A percentile compares a stretch with the other conserved stretches of the same genome.
Evolutionary conservation across 2,888 invertebrate species (phyloP).

Genomic region (Neocrepidodera transversa): DNA sequence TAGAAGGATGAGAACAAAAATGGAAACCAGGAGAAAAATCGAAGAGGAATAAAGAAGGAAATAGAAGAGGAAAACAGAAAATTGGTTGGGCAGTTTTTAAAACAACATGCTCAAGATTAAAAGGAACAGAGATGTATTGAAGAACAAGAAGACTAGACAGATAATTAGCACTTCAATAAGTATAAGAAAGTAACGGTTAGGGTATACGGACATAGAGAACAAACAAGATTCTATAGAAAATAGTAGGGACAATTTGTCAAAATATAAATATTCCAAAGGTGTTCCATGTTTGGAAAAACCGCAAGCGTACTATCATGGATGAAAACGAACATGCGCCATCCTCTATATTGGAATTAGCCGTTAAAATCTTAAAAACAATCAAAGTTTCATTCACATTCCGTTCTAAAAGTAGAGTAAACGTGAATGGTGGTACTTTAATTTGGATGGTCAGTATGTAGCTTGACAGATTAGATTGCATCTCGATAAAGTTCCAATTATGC

Average conservation of each 20-base stretch:
- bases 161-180: conserved; percentile 90
- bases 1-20: conserved; percentile 83
- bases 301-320: conserved; percentile 81
- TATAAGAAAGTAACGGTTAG: conserved; percentile 90
- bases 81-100: conserved; percentile 71
- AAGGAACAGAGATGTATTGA: conserved; percentile 74
- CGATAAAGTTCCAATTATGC: conserved; percentile 86
- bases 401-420: conserved; percentile 74
- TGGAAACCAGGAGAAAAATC: conserved; percentile 83
- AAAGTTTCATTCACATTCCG: conserved; percentile 92
- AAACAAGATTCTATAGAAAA: conserved; percentile 80
- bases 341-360: conserved; percentile 75
- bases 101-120: conserved; percentile 74
- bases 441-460: conserved; percentile 97
- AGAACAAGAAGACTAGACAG: conserved; percentile 86
- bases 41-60: conserved; percentile 77
- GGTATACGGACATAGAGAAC: conserved; percentile 81
- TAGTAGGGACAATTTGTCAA: conserved; percentile 91
- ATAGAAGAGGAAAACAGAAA: conserved; percentile 76
- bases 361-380: conserved; percentile 60
- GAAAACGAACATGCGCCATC: conserved; percentile 88
- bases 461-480: conserved; percentile 97
- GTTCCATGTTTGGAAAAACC: conserved; percentile 99
- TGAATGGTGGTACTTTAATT: conserved; percentile 98
- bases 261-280: conserved; percentile 99